Evolutionary conservation across 2,888 invertebrate genomes (phyloP).

Genomic region (Tenthredo distinguenda): DNA sequence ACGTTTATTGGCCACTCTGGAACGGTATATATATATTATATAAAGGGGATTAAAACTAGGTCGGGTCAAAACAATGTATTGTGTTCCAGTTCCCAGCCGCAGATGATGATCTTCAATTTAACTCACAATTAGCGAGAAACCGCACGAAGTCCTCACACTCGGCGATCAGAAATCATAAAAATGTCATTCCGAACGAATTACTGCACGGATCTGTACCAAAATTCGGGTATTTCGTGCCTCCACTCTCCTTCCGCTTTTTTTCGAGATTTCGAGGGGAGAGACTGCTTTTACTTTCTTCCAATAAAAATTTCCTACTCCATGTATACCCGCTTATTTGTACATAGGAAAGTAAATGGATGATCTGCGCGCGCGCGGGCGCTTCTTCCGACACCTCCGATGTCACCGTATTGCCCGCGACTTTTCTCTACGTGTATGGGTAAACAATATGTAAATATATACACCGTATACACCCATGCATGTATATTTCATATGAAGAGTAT

Average conservation of each 20-base stretch:
- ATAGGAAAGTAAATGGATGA: neutral
- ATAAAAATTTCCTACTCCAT: no score
- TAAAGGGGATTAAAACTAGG: constrained; percentile 31
- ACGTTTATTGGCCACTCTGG: neutral
- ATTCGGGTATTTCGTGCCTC: neutral
- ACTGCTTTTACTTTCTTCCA: no score
- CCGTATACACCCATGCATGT: constrained; percentile 22
- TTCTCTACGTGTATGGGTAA: neutral
- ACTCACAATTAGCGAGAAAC: neutral
- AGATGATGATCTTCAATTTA: neutral
- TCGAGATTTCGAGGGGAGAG: no score
- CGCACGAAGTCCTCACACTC: neutral
- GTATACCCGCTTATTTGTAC: neutral
- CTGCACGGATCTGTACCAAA: neutral
- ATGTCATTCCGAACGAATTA: neutral
- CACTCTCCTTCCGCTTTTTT: neutral
- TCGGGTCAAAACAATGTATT: constrained; percentile 40
- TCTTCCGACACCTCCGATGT: constrained; percentile 31
- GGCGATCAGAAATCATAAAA: neutral
- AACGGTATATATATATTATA: neutral
- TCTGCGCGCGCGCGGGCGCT: neutral
- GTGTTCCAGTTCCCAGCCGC: constrained; percentile 34
- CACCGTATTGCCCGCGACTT: constrained; percentile 11
- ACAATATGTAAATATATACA: constrained; percentile 1
- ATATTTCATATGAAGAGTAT: constrained; percentile 41